Conservation (phyloP, 1,140 invertebrate genomes). For the Zeugodacus cucurbitae region DNA sequence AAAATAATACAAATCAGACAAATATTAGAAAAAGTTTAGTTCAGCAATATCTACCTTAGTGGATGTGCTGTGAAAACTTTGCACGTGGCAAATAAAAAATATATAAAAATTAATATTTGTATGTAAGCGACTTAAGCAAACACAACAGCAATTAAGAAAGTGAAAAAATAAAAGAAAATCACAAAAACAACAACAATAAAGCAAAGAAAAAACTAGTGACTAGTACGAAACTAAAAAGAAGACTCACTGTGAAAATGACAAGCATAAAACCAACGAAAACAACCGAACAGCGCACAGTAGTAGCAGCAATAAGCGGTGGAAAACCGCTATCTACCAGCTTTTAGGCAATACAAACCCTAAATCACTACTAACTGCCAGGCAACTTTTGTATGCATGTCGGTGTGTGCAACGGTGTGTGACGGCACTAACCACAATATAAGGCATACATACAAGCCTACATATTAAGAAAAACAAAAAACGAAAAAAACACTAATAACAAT, state of each 20-base stretch:
- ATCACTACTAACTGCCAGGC: neutral
- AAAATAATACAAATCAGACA: no score
- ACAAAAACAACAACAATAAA: neutral
- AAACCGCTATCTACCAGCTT: neutral
- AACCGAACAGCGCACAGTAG: neutral
- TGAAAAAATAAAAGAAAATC: neutral
- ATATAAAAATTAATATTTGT: no score
- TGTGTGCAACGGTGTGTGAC: slow-evolving; percentile 11
- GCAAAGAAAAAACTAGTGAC: neutral
- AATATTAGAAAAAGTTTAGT: neutral
- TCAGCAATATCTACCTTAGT: neutral
- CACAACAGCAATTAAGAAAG: slow-evolving; percentile 8
- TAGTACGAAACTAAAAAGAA: neutral
- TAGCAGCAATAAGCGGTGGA: neutral
- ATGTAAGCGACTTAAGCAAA: neutral
- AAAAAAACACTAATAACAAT: neutral
- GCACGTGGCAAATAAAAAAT: neutral
- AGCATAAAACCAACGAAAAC: neutral
- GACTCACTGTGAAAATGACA: neutral
- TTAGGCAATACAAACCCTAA: neutral
- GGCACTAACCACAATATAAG: neutral
- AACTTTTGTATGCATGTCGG: neutral
- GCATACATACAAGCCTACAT: neutral
- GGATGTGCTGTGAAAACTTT: neutral
- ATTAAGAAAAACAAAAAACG: neutral